Percentiles rank a stretch among this genome's conserved stretches.
Conservation (phyloP, 2,113 vertebrate species). For the Hucho hucho region DNA sequence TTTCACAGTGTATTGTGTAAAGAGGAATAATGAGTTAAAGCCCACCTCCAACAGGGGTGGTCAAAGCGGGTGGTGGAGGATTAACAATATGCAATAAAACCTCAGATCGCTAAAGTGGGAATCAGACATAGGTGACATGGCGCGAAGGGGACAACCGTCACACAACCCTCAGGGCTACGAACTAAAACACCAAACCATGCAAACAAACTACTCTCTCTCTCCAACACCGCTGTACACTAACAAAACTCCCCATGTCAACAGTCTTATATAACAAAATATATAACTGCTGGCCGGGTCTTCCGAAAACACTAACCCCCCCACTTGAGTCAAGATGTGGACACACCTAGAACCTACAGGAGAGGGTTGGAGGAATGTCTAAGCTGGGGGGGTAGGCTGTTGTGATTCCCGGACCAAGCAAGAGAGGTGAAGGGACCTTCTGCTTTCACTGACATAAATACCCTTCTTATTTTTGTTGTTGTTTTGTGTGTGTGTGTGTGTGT, state of each 20-base stretch:
- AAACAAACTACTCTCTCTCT: conserved; percentile 50
- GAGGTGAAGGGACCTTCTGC: conserved; percentile 20
- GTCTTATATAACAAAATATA: conserved; percentile 14
- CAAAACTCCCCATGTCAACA: conserved; percentile 13
- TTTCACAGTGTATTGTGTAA: background rate
- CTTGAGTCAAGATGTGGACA: too few species aligned
- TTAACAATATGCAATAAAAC: background rate
- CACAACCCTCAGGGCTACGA: conserved; percentile 22
- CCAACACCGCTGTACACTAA: background rate
- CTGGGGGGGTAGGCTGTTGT: background rate
- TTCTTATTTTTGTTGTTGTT: too few species aligned
- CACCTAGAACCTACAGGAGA: too few species aligned
- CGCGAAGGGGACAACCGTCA: conserved; percentile 59
- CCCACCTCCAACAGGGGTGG: background rate
- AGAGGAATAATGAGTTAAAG: background rate
- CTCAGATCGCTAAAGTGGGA: background rate
- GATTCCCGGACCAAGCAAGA: conserved; percentile 15
- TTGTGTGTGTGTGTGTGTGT: too few species aligned
- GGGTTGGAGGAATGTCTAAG: too few species aligned
- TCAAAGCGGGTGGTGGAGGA: background rate
- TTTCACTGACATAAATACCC: background rate
- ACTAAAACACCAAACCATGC: conserved; percentile 25
- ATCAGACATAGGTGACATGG: conserved; percentile 31
- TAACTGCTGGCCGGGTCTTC: background rate
- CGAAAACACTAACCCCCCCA: background rate